A percentile compares a stretch with the other conserved stretches of the same genome.
phyloP scores from a whole-genome alignment of 2,888 invertebrate species.

The Oscheius sp. region DNA sequence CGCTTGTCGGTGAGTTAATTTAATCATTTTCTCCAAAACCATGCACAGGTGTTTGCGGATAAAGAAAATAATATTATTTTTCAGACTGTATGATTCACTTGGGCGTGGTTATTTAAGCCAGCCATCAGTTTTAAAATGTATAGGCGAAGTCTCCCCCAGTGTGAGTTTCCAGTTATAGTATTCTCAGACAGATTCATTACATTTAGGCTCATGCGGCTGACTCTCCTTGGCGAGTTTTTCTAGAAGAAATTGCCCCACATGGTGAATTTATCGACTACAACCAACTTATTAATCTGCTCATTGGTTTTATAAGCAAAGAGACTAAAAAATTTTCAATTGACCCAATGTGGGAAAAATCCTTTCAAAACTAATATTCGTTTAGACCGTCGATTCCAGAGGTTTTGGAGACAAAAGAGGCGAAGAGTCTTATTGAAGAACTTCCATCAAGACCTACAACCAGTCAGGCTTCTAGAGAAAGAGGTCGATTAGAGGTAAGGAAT shows the following conservation, averaged over 20 bases:
- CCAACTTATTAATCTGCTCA: constrained; percentile 12
- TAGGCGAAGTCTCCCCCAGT: constrained; percentile 31
- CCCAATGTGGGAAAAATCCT: too few species aligned
- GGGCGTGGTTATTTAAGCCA: constrained; percentile 22
- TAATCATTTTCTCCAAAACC: background rate
- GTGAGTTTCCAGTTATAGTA: background rate
- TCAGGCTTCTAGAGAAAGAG: constrained; percentile 37
- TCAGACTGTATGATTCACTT: constrained; percentile 29
- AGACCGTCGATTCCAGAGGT: constrained; percentile 35
- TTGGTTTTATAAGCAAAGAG: background rate
- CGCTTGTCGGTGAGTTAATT: constrained; percentile 23
- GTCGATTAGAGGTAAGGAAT: constrained; percentile 30
- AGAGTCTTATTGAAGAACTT: constrained; percentile 36
- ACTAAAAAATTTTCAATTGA: background rate
- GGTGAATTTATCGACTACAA: constrained; percentile 30
- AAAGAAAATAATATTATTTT: background rate
- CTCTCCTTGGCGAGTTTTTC: constrained; percentile 26
- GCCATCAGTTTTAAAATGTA: constrained; percentile 28
- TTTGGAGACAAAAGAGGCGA: constrained; percentile 33
- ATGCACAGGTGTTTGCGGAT: background rate
- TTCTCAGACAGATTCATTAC: background rate
- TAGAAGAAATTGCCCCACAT: constrained; percentile 24
- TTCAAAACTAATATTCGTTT: background rate
- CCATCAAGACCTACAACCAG: constrained; percentile 33
- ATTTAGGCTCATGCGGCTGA: constrained; percentile 18